Evolutionary conservation across 2,888 invertebrate genomes (phyloP).

Genomic region (Chrysomela aeneicollis): DNA sequence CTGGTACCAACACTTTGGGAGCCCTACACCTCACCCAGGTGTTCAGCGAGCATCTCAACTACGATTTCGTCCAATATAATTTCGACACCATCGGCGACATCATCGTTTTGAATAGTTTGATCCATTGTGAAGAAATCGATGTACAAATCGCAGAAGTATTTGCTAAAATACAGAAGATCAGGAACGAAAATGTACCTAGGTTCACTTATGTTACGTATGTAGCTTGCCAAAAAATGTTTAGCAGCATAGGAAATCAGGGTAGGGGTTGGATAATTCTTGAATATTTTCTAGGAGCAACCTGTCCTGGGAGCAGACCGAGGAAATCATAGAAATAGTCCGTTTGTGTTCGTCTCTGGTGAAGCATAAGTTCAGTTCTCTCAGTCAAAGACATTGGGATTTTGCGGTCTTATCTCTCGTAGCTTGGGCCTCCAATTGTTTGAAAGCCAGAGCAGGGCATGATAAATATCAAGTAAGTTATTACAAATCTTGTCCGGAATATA

Average conservation of each 20-base stretch:
- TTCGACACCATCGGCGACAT: slow-evolving; percentile 45
- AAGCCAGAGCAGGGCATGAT: slow-evolving; percentile 57
- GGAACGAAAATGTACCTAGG: slow-evolving; percentile 44
- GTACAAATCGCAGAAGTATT: slow-evolving; percentile 56
- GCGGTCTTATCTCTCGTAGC: slow-evolving; percentile 74
- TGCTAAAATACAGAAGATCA: slow-evolving; percentile 47
- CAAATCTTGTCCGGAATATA: not conserved
- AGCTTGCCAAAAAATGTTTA: not conserved
- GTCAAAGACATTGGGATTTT: slow-evolving; percentile 75
- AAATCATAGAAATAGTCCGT: slow-evolving; percentile 59
- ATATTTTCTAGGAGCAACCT: slow-evolving; percentile 49
- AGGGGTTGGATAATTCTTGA: slow-evolving; percentile 32
- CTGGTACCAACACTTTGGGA: slow-evolving; percentile 31
- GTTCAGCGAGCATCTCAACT: slow-evolving; percentile 49
- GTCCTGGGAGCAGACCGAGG: slow-evolving; percentile 54
- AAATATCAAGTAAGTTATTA: slow-evolving; percentile 64
- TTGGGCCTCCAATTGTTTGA: slow-evolving; percentile 68
- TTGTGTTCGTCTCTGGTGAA: slow-evolving; percentile 57
- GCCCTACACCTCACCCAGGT: slow-evolving; percentile 53
- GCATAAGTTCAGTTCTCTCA: slow-evolving; percentile 48
- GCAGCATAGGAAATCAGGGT: too few species aligned
- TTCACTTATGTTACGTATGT: slow-evolving; percentile 48
- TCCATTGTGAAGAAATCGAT: slow-evolving; percentile 53
- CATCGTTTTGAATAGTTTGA: slow-evolving; percentile 48
- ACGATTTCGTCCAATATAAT: slow-evolving; percentile 47